phyloP scores from a whole-genome alignment of 2,113 vertebrate species.

The Coturnix japonica region DNA sequence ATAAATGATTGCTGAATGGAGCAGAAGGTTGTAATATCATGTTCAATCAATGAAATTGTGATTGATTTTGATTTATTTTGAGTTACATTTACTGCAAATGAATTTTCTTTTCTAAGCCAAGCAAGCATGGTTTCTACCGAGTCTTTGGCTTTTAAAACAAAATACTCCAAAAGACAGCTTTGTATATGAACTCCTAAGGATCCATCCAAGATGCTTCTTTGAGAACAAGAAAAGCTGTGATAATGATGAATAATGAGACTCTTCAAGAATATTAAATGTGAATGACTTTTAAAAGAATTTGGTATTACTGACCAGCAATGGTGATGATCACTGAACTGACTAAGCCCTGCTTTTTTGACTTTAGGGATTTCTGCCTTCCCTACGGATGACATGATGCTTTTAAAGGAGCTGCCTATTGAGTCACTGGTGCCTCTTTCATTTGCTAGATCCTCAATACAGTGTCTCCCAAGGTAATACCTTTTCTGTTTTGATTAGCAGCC shows the following conservation, averaged over 20 bases:
- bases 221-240: neutral
- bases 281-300: neutral
- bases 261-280: neutral
- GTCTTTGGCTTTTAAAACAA: neutral
- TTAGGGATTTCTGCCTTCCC: neutral
- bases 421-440: neutral
- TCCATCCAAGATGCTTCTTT: neutral
- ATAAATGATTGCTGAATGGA: neutral
- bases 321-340: neutral
- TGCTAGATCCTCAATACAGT: neutral
- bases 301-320: neutral
- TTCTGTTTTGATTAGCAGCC: neutral
- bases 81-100: neutral
- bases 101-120: neutral
- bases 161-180: neutral
- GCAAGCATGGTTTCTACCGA: neutral
- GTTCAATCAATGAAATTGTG: neutral
- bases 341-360: neutral
- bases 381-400: neutral
- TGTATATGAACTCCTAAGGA: neutral
- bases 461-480: neutral
- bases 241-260: neutral
- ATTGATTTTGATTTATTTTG: neutral
- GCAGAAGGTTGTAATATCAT: rapidly evolving
- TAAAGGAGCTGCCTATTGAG: neutral